Conservation (phyloP, 2,888 invertebrate species). For the Drosophila colorata region DNA sequence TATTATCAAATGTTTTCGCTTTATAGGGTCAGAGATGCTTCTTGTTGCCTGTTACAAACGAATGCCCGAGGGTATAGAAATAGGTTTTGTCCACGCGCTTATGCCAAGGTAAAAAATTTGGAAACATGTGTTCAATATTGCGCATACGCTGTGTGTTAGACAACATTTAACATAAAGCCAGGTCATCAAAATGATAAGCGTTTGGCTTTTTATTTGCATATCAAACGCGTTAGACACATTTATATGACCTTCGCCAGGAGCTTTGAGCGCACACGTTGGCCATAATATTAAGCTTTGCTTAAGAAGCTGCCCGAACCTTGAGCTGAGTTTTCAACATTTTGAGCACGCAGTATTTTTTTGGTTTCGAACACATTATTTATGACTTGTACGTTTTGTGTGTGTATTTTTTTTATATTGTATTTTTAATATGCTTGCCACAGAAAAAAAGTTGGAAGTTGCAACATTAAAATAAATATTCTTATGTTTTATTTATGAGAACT, state of each 20-base stretch:
- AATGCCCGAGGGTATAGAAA: background rate
- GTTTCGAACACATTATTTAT: conserved; percentile 70
- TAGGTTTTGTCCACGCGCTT: conserved; percentile 15
- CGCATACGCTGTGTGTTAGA: conserved; percentile 49
- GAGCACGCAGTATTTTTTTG: conserved; percentile 54
- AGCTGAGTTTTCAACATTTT: conserved; percentile 59
- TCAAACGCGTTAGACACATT: conserved; percentile 63
- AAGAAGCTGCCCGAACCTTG: conserved; percentile 43
- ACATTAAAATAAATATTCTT: conserved; percentile 33
- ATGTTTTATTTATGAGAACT: conserved; percentile 63
- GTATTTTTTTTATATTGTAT: conserved; percentile 8
- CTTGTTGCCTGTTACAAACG: background rate
- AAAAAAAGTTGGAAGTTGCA: conserved; percentile 38
- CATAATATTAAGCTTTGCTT: conserved; percentile 55
- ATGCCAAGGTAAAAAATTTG: conserved; percentile 18
- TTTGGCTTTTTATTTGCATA: conserved; percentile 64
- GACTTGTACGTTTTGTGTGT: conserved; percentile 42
- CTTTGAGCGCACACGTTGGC: conserved; percentile 33
- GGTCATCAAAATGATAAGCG: conserved; percentile 51
- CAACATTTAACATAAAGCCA: conserved; percentile 15
- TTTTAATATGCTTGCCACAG: conserved; percentile 35
- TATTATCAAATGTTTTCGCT: no score
- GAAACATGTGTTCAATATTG: conserved; percentile 46
- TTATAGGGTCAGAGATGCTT: no score
- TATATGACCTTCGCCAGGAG: conserved; percentile 34